phyloP scores from a whole-genome alignment of 2,888 invertebrate genomes.

The Drosophila merina region DNA sequence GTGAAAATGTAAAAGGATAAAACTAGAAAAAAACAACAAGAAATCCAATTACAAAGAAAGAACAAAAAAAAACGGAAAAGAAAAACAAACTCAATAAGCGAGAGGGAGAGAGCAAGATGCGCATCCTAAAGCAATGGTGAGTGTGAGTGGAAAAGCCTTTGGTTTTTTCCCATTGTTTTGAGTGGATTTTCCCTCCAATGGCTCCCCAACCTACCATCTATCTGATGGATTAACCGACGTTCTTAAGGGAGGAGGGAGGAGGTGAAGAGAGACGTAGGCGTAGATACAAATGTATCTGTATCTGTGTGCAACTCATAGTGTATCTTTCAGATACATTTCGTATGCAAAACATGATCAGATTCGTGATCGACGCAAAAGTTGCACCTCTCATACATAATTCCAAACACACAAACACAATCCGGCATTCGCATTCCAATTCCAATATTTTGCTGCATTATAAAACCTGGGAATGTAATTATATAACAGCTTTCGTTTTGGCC shows the following conservation, averaged over 20 bases:
- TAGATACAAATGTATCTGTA: not conserved
- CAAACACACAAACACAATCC: constrained; percentile 4
- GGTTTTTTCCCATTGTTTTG: not conserved
- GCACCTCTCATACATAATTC: constrained; percentile 37
- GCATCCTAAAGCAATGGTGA: constrained; percentile 82
- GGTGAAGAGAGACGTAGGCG: not conserved
- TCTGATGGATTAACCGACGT: not conserved
- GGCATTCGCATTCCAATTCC: constrained; percentile 15
- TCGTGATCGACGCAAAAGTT: constrained; percentile 29
- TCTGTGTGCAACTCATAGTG: constrained; percentile 32
- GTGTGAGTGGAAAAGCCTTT: constrained; percentile 28
- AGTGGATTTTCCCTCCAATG: not conserved
- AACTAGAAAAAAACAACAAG: constrained; percentile 7
- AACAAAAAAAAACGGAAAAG: constrained; percentile 2
- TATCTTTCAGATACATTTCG: constrained; percentile 63
- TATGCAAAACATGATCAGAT: constrained; percentile 63
- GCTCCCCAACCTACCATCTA: not conserved
- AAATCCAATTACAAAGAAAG: constrained; percentile 1
- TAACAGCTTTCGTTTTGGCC: constrained; percentile 34
- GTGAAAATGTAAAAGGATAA: constrained; percentile 29
- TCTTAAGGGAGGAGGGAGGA: not conserved
- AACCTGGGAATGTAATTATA: constrained; percentile 23
- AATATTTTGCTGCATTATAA: constrained; percentile 7
- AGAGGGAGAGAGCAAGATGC: constrained; percentile 61
- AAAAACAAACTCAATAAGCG: not conserved